Evolutionary conservation across 1,140 invertebrate genomes (phyloP).

Genomic region (Euura lappo): DNA sequence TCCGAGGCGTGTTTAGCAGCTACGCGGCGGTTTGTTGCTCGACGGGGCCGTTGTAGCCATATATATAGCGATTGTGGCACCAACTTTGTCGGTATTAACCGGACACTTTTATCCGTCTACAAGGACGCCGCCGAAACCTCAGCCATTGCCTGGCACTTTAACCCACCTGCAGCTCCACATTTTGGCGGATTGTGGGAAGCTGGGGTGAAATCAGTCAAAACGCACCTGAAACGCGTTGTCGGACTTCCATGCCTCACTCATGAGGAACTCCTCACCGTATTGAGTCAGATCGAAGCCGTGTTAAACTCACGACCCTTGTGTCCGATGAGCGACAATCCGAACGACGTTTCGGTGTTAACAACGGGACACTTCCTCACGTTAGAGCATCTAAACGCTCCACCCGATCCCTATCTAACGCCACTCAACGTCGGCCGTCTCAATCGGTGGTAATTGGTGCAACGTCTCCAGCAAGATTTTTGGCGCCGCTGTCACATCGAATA

Average conservation of each 20-base stretch:
- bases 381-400: conserved; percentile 17
- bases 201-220: conserved; percentile 18
- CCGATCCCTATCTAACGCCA: too few relatives aligned
- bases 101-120: conserved; percentile 23
- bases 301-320: conserved; percentile 32
- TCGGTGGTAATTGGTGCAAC: too few relatives aligned
- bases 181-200: conserved; percentile 21
- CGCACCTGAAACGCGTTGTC: conserved; percentile 16
- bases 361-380: conserved; percentile 41
- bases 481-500: conserved; percentile 26
- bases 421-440: too few relatives aligned
- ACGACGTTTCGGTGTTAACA: conserved; percentile 13
- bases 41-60: too few relatives aligned
- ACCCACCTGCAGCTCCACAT: conserved; percentile 42
- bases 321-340: conserved; percentile 8
- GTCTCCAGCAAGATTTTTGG: conserved; percentile 26
- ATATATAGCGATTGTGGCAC: neutral
- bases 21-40: too few relatives aligned
- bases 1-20: too few relatives aligned
- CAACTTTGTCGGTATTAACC: conserved; percentile 23
- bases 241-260: conserved; percentile 11
- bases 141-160: conserved; percentile 7
- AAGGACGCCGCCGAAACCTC: conserved; percentile 23
- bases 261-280: conserved; percentile 23
- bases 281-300: neutral